phyloP scores from a whole-genome alignment of 2,888 invertebrate species.

The Minunthozetes semirufus region DNA sequence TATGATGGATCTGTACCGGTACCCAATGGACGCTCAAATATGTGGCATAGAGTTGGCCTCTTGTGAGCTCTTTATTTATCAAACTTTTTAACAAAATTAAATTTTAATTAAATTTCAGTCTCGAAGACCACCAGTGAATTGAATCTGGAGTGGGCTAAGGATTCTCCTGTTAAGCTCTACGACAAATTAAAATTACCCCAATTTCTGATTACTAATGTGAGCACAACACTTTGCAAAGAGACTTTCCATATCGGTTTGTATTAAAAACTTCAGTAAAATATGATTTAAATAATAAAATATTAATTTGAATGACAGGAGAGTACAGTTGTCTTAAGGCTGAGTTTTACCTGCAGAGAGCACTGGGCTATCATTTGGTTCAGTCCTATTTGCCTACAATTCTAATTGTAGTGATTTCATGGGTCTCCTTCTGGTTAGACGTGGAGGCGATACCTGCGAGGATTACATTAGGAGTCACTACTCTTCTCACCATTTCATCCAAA shows the following conservation, averaged over 20 bases:
- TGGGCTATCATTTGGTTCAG: constrained; percentile 47
- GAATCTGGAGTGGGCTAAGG: constrained; percentile 44
- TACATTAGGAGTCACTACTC: constrained; percentile 46
- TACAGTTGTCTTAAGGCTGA: constrained; percentile 46
- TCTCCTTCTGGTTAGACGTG: constrained; percentile 47
- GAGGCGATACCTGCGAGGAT: constrained; percentile 47
- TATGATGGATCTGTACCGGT: constrained; percentile 54
- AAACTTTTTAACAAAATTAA: not conserved
- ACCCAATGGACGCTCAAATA: constrained; percentile 43
- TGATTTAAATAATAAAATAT: not conserved
- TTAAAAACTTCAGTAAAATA: not conserved
- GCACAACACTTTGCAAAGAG: constrained; percentile 43
- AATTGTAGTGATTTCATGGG: constrained; percentile 47
- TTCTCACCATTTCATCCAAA: constrained; percentile 47
- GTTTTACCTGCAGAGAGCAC: constrained; percentile 44
- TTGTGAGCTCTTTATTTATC: constrained; percentile 40
- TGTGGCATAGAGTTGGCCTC: constrained; percentile 43
- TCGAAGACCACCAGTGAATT: constrained; percentile 46
- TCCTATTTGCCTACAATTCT: constrained; percentile 46
- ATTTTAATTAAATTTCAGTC: constrained; percentile 39
- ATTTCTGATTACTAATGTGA: constrained; percentile 44
- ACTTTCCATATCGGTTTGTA: constrained; percentile 45
- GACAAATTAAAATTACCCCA: constrained; percentile 46
- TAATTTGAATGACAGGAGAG: constrained; percentile 42
- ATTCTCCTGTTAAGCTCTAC: constrained; percentile 45